Base-by-base conservation (phyloP, 2,113 vertebrate genomes). In the Donacobius atricapilla region DNA sequence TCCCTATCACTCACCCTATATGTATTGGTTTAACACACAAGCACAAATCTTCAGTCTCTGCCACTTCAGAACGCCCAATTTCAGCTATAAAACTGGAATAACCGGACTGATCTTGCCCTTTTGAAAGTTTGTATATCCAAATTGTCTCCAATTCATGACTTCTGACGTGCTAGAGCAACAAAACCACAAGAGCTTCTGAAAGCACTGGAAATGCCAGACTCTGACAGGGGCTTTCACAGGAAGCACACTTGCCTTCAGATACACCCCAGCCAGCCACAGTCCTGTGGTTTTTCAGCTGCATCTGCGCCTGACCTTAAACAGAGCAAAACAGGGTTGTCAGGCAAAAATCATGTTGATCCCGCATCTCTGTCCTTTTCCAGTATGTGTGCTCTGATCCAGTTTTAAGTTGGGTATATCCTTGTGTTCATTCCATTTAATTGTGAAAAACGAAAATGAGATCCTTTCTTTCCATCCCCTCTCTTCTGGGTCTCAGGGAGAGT, bases 161-260 rank as follows among this genome's bases (percentile, higher is more conserved):
- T 79, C 5, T 31, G 53, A 40, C 0, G 0, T 13, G 8, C 20
- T 48, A 44, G 23, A 87, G 25, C 53, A 87, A 17, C 70, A 63
- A 56, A 91, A 82, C 78, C 5, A 0, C 16, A 2, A 20, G 51
- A 51, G 54, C 84, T 60, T 42, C 64, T 37, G 33, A 54, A 58
- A 71, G 60, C 6, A 1, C 40, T 42, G 0, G 0, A 58, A 3
- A 4, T 61, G 7, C n/a, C 33, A 10, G 11, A 10, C n/a, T 15
- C 33, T 35, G 28, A 63, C 2, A 0, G 33, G 30, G 77, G 1
- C 2, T 53, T 82, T 69, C 76, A 54, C 64, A 94, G 90, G 95
- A 97, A 92, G 27, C 68, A 60, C 0, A 3, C 50, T 77, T 70
- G 60, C 33, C 42, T 92, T 77, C 68, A 65, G 13, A 45, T 53